These are phyloP conservation scores for Enteromius radiatus DNA, from an alignment of 2,797 vertebrate species.

Conservation along the genomic window DNA sequence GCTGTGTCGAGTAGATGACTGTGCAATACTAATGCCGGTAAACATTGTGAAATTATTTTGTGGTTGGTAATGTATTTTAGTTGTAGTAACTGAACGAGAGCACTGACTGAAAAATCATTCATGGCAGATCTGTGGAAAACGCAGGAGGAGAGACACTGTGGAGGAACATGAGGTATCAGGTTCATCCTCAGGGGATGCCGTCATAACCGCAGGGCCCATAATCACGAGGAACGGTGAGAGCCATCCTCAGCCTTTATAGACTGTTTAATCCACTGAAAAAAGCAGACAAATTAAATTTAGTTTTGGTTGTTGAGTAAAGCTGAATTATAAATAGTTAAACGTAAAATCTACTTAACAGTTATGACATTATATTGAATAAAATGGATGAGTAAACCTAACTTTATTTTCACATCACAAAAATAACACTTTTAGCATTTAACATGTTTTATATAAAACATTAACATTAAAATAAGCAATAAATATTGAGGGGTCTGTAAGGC, in stretches of 20 bases:
- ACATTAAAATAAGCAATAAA: not conserved
- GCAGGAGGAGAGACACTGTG: slow-evolving; percentile 81
- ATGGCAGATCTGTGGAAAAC: slow-evolving; percentile 87
- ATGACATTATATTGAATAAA: not conserved
- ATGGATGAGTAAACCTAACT: not conserved
- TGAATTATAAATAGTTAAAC: not conserved
- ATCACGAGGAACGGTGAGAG: slow-evolving; percentile 92
- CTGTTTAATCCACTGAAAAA: not conserved
- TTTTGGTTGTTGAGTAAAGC: not conserved
- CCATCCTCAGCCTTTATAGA: slow-evolving; percentile 6
- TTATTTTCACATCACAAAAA: not conserved
- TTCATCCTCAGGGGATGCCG: slow-evolving; percentile 82
- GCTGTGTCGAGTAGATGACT: slow-evolving; percentile 93
- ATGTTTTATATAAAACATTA: not conserved
- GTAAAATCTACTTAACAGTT: too few relatives aligned
- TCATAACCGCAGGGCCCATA: slow-evolving; percentile 95
- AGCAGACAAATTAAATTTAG: not conserved
- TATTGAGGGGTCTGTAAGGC: too few relatives aligned
- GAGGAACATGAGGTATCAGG: slow-evolving; percentile 73
- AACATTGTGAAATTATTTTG: slow-evolving; percentile 57
- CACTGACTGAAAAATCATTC: slow-evolving; percentile 53
- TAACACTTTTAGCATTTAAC: not conserved
- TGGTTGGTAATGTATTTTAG: not conserved
- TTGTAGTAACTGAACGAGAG: not conserved
- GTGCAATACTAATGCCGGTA: slow-evolving; percentile 91